A percentile compares a stretch with the other conserved stretches of the same genome.
Conservation (phyloP, 2,113 vertebrate species). For the Cariama cristata region DNA sequence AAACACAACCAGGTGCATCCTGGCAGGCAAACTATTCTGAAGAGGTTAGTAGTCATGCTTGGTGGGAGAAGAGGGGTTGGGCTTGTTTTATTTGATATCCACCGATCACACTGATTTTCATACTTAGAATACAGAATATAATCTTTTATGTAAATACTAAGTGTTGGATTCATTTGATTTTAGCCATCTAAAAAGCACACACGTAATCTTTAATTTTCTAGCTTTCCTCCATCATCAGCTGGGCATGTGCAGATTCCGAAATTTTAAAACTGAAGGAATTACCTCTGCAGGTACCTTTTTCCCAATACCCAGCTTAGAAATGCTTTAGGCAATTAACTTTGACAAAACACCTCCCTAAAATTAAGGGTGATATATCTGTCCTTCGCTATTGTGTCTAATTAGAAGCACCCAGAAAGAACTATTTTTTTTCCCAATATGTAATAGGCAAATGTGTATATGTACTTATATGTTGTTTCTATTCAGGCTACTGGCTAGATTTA, state of each 20-base stretch:
- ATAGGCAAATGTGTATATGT: background rate
- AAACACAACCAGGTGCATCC: background rate
- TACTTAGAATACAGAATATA: background rate
- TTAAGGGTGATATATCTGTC: background rate
- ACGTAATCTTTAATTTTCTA: background rate
- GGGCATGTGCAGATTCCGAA: fast-evolving
- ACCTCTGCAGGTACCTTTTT: background rate
- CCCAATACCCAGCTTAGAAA: background rate
- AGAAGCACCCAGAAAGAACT: background rate
- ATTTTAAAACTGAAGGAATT: background rate
- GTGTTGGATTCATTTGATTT: background rate
- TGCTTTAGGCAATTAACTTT: background rate
- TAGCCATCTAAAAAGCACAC: background rate
- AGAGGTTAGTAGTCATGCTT: background rate
- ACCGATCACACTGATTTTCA: background rate
- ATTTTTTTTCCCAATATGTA: background rate
- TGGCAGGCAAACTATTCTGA: background rate
- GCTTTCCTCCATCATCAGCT: background rate
- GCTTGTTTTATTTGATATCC: background rate
- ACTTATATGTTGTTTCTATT: background rate
- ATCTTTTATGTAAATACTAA: background rate
- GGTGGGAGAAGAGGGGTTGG: background rate
- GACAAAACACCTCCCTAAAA: background rate
- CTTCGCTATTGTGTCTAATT: background rate
- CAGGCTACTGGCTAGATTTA: background rate